phyloP scores from a whole-genome alignment of 2,113 vertebrate species.

The Coryphaenoides rupestris region DNA sequence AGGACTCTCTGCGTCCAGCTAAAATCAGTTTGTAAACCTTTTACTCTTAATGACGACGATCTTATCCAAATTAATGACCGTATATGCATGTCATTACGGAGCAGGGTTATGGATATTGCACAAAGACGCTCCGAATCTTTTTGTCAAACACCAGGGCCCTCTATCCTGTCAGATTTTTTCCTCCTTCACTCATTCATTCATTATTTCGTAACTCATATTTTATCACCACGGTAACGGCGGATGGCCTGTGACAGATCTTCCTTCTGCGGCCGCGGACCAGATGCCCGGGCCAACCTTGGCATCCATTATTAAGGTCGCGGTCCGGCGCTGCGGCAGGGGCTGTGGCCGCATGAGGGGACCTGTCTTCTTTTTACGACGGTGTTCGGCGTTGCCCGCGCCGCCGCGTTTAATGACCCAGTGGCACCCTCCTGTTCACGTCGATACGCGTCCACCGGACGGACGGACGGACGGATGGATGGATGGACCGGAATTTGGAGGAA shows the following conservation, averaged over 20 bases:
- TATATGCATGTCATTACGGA: no score
- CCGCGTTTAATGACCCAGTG: constrained; percentile 58
- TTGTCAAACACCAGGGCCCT: no score
- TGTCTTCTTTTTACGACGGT: constrained; percentile 39
- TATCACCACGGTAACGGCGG: background rate
- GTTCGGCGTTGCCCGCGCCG: constrained; percentile 39
- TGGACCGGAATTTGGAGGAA: constrained; percentile 1
- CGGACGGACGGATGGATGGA: constrained; percentile 32
- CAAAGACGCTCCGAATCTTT: no score
- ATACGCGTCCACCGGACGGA: constrained; percentile 45
- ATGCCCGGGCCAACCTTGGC: constrained; percentile 14
- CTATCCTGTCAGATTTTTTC: no score
- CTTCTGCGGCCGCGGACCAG: constrained; percentile 15
- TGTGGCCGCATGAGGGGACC: constrained; percentile 32
- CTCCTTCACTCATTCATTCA: no score
- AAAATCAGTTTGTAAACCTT: no score
- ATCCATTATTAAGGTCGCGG: constrained; percentile 14
- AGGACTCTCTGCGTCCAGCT: no score
- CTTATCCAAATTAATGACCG: no score
- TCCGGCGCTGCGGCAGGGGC: constrained; percentile 14
- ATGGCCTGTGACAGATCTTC: constrained; percentile 17
- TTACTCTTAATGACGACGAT: no score
- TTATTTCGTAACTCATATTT: no score
- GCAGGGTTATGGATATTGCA: no score
- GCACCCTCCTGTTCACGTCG: constrained; percentile 39